These are phyloP conservation scores for Clarias batrachus DNA, from an alignment of 2,113 vertebrate genomes.

Conservation along the genomic window DNA sequence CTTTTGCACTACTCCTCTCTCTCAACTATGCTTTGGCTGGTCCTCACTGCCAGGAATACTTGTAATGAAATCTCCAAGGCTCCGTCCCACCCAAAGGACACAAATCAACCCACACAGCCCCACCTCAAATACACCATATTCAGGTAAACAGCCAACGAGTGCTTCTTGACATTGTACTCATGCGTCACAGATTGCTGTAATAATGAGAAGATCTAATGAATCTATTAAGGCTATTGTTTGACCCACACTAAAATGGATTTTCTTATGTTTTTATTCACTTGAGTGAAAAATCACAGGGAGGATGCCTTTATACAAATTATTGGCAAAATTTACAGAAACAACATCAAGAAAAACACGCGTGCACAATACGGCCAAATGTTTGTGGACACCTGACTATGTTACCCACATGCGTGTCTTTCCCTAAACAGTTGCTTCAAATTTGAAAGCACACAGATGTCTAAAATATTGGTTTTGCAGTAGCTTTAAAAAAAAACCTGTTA, in stretches of 20 bases:
- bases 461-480: background rate
- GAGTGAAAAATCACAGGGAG: background rate
- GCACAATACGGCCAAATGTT: background rate
- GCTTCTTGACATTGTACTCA: background rate
- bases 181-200: background rate
- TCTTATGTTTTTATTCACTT: background rate
- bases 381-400: background rate
- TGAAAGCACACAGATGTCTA: background rate
- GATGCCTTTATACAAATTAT: background rate
- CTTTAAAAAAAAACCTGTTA: background rate
- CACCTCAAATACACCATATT: constrained; percentile 80
- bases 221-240: background rate
- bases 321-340: background rate
- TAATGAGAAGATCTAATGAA: background rate
- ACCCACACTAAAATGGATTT: background rate
- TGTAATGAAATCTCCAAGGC: constrained; percentile 88
- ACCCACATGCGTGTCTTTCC: background rate
- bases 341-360: background rate
- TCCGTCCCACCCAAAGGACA: constrained; percentile 70
- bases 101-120: constrained; percentile 67
- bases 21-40: constrained; percentile 89
- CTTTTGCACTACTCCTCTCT: constrained; percentile 88
- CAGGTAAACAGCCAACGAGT: constrained; percentile 71
- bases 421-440: background rate
- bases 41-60: constrained; percentile 87